These are phyloP conservation scores for Trilocha varians DNA, from an alignment of 2,888 invertebrate genomes.

Conservation along the genomic window DNA sequence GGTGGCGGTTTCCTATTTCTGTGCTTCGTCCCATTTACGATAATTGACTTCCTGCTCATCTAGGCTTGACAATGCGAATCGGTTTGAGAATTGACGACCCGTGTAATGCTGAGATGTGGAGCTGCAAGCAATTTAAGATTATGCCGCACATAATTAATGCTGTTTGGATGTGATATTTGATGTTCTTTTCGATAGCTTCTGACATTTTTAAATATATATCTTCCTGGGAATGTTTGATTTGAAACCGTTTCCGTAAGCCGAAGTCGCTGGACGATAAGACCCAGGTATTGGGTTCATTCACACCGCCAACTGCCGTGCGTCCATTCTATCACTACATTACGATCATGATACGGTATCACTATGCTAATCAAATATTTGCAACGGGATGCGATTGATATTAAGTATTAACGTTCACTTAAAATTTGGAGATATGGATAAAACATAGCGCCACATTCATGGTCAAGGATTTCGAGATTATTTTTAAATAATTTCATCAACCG, in stretches of 20 bases:
- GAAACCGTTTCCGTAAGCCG: slow-evolving; percentile 28
- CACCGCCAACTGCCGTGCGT: slow-evolving; percentile 18
- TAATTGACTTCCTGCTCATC: slow-evolving; percentile 20
- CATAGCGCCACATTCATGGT: too few relatives aligned
- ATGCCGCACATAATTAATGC: too few relatives aligned
- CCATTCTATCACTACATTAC: slow-evolving; percentile 9
- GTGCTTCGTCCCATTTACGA: slow-evolving; percentile 14
- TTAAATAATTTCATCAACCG: too few relatives aligned
- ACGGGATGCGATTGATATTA: background rate
- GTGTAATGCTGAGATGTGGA: too few relatives aligned
- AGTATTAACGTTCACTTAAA: background rate
- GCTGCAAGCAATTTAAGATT: too few relatives aligned
- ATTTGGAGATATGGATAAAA: too few relatives aligned
- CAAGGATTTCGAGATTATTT: too few relatives aligned
- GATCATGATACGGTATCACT: slow-evolving; percentile 22
- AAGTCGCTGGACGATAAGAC: slow-evolving; percentile 42
- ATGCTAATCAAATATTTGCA: background rate
- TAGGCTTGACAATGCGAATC: slow-evolving; percentile 10
- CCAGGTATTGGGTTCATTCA: slow-evolving; percentile 40
- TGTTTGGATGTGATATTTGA: too few relatives aligned
- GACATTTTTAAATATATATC: background rate
- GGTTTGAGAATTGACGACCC: background rate
- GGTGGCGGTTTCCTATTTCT: slow-evolving; percentile 31
- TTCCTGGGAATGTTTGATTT: slow-evolving; percentile 16
- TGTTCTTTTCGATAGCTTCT: too few relatives aligned